A percentile compares a stretch with the other conserved stretches of the same genome.
These are phyloP conservation scores for Sebastes fasciatus DNA, from an alignment of 2,113 vertebrate species.

Conservation along the genomic window DNA sequence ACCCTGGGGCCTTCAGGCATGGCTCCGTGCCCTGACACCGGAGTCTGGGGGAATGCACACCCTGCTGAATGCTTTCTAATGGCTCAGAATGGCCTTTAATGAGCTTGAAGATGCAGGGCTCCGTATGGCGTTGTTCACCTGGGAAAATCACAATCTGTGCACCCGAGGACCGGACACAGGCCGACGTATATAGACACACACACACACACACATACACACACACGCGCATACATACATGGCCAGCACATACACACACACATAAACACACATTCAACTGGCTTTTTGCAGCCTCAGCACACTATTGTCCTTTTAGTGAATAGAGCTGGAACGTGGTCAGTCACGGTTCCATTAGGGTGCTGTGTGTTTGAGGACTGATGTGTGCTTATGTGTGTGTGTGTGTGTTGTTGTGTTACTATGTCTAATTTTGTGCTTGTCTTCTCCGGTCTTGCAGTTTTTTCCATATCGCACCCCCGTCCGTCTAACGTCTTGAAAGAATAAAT, in stretches of 20 bases:
- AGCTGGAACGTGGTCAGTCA: slow-evolving; percentile 80
- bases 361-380: slow-evolving; percentile 47
- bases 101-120: slow-evolving; percentile 66
- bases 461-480: background rate
- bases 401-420: slow-evolving; percentile 15
- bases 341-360: slow-evolving; percentile 68
- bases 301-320: slow-evolving; percentile 80
- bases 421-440: slow-evolving; percentile 15
- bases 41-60: slow-evolving; percentile 76
- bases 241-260: slow-evolving; percentile 13
- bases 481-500: background rate
- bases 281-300: slow-evolving; percentile 78
- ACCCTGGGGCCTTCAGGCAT: slow-evolving; percentile 78
- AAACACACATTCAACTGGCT: slow-evolving; percentile 61
- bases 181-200: background rate
- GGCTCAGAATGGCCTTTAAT: slow-evolving; percentile 70
- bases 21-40: slow-evolving; percentile 76
- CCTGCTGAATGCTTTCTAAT: slow-evolving; percentile 78
- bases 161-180: slow-evolving; percentile 25
- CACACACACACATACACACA: slow-evolving; percentile 21
- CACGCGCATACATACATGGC: slow-evolving; percentile 1
- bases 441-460: background rate
- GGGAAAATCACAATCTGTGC: slow-evolving; percentile 84
- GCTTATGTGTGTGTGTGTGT: slow-evolving; percentile 33
- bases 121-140: slow-evolving; percentile 81